Base-by-base conservation (phyloP, 2,113 vertebrate species). In the Canis aureus region DNA sequence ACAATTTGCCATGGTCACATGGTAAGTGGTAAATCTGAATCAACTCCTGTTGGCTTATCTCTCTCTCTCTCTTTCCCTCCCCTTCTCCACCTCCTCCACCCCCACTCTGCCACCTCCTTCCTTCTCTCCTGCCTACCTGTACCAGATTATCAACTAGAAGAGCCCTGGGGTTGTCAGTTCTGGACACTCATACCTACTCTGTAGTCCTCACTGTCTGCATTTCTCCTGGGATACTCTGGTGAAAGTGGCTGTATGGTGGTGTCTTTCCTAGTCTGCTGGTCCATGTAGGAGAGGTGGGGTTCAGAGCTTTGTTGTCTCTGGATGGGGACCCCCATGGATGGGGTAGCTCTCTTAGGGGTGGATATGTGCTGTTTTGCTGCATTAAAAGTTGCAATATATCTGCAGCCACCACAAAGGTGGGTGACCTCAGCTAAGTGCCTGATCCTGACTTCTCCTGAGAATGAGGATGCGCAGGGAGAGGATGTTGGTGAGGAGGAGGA, bases 121-220 rank as follows among this genome's bases (percentile, higher is more conserved):
- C 74, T 78, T 59, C 20, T n/a, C 80, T 74, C 69, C 78, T 85
- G 84, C 78, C 64, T 86, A 94, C 19, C 53, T 32, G 12, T 11
- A 20, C 12, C 23, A 38, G n/a, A 29, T 91, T 59, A 17, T 62
- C 67, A 89, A 29, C 22, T 62, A 15, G 4, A 82, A 60, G 66
- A 97, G 15, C 25, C 38, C 15, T 16, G 8, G 2, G 2, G 62
- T 15, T 59, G 62, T 38, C 76, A 73, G 19, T 81, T 73, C 13
- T 15, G 80, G 69, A 93, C 4, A 32, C 4, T 64, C 49, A 80
- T 20, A 22, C 43, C 69, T 57, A 11, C 25, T 85, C 38, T 90
- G 60, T 35, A 51, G 16, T 83, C 12, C 32, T n/a, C 32, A 66
- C 12, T 9, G 57, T 15, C 55, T 19, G 4, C 6, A 0, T 23